Percentiles rank a stretch among this genome's conserved stretches.
Conservation (phyloP, 2,888 invertebrate species). For the Horisme vitalbata region DNA sequence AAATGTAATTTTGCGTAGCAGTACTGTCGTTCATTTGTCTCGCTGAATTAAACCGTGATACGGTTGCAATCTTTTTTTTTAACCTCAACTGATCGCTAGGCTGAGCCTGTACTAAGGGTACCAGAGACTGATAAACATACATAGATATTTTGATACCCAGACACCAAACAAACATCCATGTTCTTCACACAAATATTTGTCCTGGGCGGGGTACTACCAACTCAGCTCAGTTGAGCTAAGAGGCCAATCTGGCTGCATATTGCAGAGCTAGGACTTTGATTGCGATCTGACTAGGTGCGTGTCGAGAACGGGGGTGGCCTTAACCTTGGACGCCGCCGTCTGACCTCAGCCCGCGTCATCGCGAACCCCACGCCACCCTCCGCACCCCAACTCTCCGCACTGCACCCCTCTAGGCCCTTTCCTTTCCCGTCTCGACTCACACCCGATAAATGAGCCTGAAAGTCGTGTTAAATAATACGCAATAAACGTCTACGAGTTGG, state of each 20-base stretch:
- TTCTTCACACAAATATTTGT: no score
- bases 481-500: constrained; percentile 42
- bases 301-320: constrained; percentile 60
- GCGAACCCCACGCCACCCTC: constrained; percentile 42
- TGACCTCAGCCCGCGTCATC: constrained; percentile 59
- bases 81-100: no score
- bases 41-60: constrained; percentile 11
- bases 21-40: constrained; percentile 4
- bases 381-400: constrained; percentile 46
- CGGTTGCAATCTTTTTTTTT: no score
- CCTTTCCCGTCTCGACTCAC: constrained; percentile 49
- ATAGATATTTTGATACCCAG: no score
- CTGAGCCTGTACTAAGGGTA: no score
- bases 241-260: constrained; percentile 29
- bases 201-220: no score
- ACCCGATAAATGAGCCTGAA: constrained; percentile 59
- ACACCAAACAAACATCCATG: no score
- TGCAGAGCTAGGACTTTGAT: constrained; percentile 36
- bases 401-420: constrained; percentile 38
- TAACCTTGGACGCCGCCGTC: constrained; percentile 79
- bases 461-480: constrained; percentile 57
- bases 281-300: constrained; percentile 45
- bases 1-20: constrained; percentile 5
- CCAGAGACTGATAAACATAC: no score
- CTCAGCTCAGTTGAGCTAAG: no score